Evolutionary conservation across 2,888 invertebrate genomes (phyloP).

Genomic region (Aphelenchoides bicaudatus): DNA sequence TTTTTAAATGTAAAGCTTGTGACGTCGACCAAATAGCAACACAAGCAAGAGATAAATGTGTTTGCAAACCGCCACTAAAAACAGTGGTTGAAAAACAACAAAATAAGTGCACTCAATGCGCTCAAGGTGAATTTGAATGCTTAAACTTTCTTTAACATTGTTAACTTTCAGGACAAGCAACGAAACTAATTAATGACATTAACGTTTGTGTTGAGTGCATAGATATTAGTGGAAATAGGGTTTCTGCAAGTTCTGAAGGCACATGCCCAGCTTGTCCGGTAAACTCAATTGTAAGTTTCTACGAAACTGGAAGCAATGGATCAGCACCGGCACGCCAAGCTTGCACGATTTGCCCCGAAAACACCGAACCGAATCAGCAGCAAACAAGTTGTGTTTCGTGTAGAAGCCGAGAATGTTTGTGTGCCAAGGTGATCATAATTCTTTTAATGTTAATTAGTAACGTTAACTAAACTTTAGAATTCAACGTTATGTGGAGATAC

Average conservation of each 20-base stretch:
- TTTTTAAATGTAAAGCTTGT: conserved; percentile 27
- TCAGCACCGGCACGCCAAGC: not conserved
- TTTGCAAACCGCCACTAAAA: conserved; percentile 4
- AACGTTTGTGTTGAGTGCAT: conserved; percentile 1
- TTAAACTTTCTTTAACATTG: not conserved
- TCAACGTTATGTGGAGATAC: not conserved
- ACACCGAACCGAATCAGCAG: not conserved
- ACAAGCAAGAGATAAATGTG: conserved; percentile 10
- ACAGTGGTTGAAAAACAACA: not conserved
- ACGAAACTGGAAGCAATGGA: not conserved
- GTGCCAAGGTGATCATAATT: not conserved
- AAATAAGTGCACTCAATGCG: not conserved
- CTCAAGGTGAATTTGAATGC: not conserved
- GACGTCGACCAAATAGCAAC: conserved; percentile 11
- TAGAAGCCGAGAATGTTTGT: conserved; percentile 9
- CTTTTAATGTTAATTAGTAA: not conserved
- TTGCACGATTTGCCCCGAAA: conserved; percentile 10
- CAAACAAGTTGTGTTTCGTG: conserved; percentile 9
- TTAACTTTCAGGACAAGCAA: conserved; percentile 1
- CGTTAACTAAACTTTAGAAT: conserved; percentile 4
- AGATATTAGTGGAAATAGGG: not conserved
- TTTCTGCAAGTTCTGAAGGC: not conserved
- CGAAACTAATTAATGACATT: too few relatives aligned
- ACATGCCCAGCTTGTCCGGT: not conserved
- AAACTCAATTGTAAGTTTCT: not conserved